Base-by-base conservation (phyloP, 2,888 invertebrate genomes). In the Caenorhabditis uteleia region DNA sequence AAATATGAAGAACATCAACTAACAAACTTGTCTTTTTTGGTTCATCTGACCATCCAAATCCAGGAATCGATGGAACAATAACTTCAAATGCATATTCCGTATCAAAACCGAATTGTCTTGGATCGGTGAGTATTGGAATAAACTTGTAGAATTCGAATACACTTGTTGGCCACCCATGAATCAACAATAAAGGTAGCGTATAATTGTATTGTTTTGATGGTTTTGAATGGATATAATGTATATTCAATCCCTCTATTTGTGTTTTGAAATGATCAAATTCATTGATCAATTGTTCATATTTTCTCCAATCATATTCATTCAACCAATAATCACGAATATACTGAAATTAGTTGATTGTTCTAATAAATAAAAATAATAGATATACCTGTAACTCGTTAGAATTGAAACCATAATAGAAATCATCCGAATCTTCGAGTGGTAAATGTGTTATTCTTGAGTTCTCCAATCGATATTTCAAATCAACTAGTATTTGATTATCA, bases 101-200 rank as follows among this genome's bases (percentile, higher is more conserved):
- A 25, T 58, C 33, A 10, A 64, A 25, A 27, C 65, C 65, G 40
- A 70, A 40, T 12, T 58, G 51, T 34, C 67, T 62, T 7, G 90
- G 90, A 48, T 91, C 88, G 12, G 14, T 70, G 6, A 84, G 77
- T 47, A 83, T 55, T 12, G 85, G 84, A 18, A 85, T 69, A 21
- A 90, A 83, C 55, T 80, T 89, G 79, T 90, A 89, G 83, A 91
- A 92, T 84, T 92, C 91, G 4, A 89, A 87, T 1, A 92, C 84
- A 0, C 90, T 90, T 2, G 91, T 91, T 0, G 92, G 93, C 92
- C 92, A 92, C 20, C 92, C 91, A 74, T 92, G 92, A 16, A 90
- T 82, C 43, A 93, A 54, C 3, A 92, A 83, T 10, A 93, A 68
- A 0, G 92, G 75, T 16, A 56, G 40, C 4, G 70, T 57, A 20